These are phyloP conservation scores for Struthio camelus DNA, from an alignment of 2,113 vertebrate genomes.

Conservation along the genomic window DNA sequence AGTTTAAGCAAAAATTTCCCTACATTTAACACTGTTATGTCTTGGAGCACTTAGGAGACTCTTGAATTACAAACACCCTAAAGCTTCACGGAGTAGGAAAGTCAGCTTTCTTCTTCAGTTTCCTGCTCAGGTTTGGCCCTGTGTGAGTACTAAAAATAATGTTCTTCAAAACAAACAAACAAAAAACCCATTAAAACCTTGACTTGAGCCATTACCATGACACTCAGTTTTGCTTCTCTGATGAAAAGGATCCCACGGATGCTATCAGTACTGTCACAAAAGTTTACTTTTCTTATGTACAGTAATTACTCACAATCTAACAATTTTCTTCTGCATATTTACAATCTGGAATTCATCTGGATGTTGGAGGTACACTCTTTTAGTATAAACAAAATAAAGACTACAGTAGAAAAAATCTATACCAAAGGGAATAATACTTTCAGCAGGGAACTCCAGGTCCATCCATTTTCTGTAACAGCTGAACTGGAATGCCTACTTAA, in stretches of 20 bases:
- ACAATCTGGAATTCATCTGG: not conserved
- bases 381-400: slow-evolving; percentile 1
- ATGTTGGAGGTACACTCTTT: slow-evolving; percentile 21
- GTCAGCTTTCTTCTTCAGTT: not conserved
- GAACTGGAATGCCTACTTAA: slow-evolving; percentile 58
- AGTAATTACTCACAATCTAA: not conserved
- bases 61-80: not conserved
- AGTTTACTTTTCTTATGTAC: not conserved
- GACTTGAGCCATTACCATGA: not conserved
- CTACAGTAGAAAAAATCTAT: slow-evolving; percentile 31
- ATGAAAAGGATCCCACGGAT: not conserved
- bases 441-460: not conserved
- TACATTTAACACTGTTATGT: not conserved
- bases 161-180: not conserved
- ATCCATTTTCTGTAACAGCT: slow-evolving; percentile 52
- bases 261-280: not conserved
- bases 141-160: not conserved
- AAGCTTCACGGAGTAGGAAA: not conserved
- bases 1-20: not conserved
- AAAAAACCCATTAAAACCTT: not conserved
- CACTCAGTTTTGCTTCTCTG: slow-evolving; percentile 19
- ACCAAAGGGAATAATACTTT: slow-evolving; percentile 25
- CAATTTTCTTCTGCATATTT: slow-evolving; percentile 39
- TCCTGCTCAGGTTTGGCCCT: not conserved
- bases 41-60: not conserved